phyloP scores from a whole-genome alignment of 1,140 invertebrate species.

The Capitella teleta region DNA sequence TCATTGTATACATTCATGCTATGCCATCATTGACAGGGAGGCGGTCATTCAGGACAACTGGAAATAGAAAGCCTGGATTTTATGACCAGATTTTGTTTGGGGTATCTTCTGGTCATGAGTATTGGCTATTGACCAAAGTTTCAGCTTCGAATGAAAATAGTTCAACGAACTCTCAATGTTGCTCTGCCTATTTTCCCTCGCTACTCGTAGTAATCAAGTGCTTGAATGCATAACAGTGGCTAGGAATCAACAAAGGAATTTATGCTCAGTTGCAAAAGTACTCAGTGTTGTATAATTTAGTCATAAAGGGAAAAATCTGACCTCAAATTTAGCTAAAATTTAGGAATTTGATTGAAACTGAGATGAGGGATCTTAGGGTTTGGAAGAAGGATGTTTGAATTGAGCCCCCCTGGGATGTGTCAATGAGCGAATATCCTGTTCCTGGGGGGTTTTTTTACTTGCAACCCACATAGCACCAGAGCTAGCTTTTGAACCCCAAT shows the following conservation, averaged over 20 bases:
- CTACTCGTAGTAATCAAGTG: no score
- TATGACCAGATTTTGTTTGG: neutral
- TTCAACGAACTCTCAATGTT: neutral
- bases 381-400: neutral
- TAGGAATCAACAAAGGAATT: no score
- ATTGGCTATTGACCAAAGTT: neutral
- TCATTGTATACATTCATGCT: no score
- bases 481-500: neutral
- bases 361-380: neutral
- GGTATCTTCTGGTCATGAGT: neutral
- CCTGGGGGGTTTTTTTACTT: no score
- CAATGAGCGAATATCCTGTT: neutral
- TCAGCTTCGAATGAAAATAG: neutral
- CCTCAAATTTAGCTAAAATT: no score
- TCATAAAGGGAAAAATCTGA: no score
- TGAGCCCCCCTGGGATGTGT: neutral
- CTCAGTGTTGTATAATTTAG: no score
- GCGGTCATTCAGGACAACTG: neutral
- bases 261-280: no score
- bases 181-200: no score
- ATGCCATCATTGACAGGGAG: neutral
- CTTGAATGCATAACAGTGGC: no score
- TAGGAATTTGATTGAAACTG: no score
- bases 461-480: no score
- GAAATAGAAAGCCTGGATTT: neutral